A percentile compares a stretch with the other conserved stretches of the same genome.
Evolutionary conservation across 2,113 vertebrate genomes (phyloP).

Genomic region (Ardeotis arabs): DNA sequence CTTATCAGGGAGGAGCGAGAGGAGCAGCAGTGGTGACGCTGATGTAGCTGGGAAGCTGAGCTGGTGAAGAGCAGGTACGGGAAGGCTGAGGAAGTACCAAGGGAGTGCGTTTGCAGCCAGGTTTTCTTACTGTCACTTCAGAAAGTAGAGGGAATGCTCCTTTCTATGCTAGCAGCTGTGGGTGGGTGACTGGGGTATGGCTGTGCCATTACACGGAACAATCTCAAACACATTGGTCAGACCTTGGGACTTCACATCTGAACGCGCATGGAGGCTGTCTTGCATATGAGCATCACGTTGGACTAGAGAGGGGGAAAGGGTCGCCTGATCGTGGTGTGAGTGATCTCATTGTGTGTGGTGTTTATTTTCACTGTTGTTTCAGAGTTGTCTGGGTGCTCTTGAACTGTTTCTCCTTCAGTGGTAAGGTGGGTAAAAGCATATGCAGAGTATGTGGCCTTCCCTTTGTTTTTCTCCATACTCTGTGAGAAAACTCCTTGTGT

Average conservation of each 20-base stretch:
- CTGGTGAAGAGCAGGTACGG: neutral
- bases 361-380: neutral
- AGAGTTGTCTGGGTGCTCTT: neutral
- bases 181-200: neutral
- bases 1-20: neutral
- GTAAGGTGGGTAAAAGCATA: neutral
- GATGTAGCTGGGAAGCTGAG: neutral
- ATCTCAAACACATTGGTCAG: neutral
- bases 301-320: neutral
- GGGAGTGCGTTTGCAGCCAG: neutral
- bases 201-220: neutral
- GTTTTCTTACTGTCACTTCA: neutral
- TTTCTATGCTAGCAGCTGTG: neutral
- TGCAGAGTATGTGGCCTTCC: neutral
- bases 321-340: accelerated
- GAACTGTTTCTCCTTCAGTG: neutral
- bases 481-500: neutral
- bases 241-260: neutral
- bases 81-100: neutral
- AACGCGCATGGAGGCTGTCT: accelerated
- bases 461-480: neutral
- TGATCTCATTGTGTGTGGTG: neutral
- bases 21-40: neutral
- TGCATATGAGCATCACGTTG: neutral
- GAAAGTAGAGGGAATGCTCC: neutral